Evolutionary conservation across 2,888 invertebrate genomes (phyloP), one percentile per base, ranked within the genome.

Genomic region (Cyrtodaria siliqua): DNA sequence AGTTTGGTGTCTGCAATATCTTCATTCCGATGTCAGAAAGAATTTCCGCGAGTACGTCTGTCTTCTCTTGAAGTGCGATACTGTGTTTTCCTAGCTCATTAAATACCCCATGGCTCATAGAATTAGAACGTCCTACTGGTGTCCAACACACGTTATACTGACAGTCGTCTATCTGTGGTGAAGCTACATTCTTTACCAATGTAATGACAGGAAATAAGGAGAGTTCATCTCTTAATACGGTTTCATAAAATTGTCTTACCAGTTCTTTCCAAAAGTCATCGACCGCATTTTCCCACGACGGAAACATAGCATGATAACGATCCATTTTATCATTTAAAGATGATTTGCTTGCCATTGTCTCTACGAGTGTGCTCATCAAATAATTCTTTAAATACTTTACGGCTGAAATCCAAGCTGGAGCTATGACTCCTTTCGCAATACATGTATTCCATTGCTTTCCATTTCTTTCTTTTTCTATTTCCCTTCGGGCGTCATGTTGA

Each of bases 361-460:
- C 33, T 8, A 12, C 12, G 6, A 8, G 6, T 12, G 12, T 8
- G 4, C 33, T 33, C 33, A 33, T 12, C 4, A 33, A 8, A 33
- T 12, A 33, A 8, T 33, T 9, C 53, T 83, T 76, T 24, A 80
- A 16, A 2, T 44, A 24, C 6, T 56, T 16, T 9, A 87, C 27
- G 2, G 78, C 72, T 14, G 57, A 42, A 8, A 87, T 67, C 62
- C 91, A 91, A 2, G 88, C 85, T 9, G 86, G 87, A 4, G 86
- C 85, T 52, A 91, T 79, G 6, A 90, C 81, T 18, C 82, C 42
- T 14, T 64, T 47, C 9, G 90, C 24, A 16, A 91, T 33, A n/a
- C 70, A 59, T 20, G 74, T 59, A 77, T 92, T 92, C 92, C 92
- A 92, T n/a, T 84, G 82, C 2, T 63, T 42, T 49, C 63, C 56